phyloP scores from a whole-genome alignment of 2,797 vertebrate species.

The Perodicticus potto region DNA sequence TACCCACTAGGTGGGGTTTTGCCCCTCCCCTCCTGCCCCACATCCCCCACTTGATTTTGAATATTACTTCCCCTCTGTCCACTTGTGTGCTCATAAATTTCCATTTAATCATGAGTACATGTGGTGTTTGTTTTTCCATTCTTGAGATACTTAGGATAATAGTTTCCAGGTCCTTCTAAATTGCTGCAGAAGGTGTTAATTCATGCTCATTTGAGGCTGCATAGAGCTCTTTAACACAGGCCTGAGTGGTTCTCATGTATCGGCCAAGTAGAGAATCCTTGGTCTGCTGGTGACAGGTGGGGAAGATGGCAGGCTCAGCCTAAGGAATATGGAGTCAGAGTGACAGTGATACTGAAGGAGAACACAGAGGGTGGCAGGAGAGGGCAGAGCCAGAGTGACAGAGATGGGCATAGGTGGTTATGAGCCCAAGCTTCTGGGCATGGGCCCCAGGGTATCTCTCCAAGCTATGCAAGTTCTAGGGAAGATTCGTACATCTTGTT shows the following conservation, averaged over 20 bases:
- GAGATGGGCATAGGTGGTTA: not conserved
- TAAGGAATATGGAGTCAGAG: not conserved
- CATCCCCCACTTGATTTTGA: not conserved
- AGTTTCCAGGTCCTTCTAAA: not conserved
- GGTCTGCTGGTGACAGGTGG: not conserved
- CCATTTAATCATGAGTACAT: not conserved
- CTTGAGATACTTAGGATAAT: not conserved
- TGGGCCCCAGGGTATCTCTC: not conserved
- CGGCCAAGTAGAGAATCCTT: rapidly evolving
- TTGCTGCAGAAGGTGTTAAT: not conserved
- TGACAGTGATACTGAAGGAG: not conserved
- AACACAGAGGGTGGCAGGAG: rapidly evolving
- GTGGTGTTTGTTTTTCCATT: not conserved
- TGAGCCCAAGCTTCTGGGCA: not conserved
- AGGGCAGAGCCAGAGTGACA: not conserved
- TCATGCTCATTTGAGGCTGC: not conserved
- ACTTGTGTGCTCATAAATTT: not conserved
- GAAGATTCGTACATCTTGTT: not conserved
- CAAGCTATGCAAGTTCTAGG: not conserved
- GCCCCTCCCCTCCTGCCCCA: no score
- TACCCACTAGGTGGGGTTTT: not conserved
- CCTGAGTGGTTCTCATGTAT: not conserved
- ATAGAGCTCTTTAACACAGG: not conserved
- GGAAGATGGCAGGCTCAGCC: no score
- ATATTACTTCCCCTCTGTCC: not conserved